A percentile compares a stretch with the other conserved stretches of the same genome.
Evolutionary conservation across 1,140 invertebrate genomes (phyloP).

Genomic region (Drosophila sulfurigaster): DNA sequence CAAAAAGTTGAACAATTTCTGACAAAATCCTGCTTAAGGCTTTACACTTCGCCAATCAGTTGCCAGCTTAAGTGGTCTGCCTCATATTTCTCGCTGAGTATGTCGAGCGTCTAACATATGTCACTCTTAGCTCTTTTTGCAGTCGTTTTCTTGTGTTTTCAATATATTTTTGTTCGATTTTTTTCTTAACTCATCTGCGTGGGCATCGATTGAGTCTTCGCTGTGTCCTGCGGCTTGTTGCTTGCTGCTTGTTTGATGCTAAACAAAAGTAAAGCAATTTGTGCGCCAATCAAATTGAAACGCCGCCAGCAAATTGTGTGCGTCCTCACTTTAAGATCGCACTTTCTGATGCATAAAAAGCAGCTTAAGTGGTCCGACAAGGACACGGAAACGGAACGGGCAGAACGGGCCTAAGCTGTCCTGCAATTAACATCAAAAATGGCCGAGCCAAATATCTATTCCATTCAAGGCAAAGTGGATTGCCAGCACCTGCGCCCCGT

Average conservation of each 20-base stretch:
- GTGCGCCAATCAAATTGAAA: slow-evolving; percentile 50
- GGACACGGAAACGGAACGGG: neutral
- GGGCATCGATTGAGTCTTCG: slow-evolving; percentile 16
- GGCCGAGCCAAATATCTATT: slow-evolving; percentile 19
- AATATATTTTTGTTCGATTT: slow-evolving; percentile 1
- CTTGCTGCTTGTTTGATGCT: slow-evolving; percentile 35
- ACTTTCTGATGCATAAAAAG: slow-evolving; percentile 33
- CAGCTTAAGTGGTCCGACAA: slow-evolving; percentile 16
- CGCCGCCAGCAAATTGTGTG: slow-evolving; percentile 40
- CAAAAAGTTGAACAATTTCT: too few species aligned
- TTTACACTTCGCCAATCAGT: too few species aligned
- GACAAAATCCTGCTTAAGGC: too few species aligned
- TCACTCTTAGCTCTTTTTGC: neutral
- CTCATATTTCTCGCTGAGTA: too few species aligned
- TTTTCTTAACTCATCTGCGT: slow-evolving; percentile 18
- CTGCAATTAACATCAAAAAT: slow-evolving; percentile 49
- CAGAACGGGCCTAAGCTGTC: slow-evolving; percentile 17
- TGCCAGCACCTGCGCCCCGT: neutral
- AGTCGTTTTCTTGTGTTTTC: neutral
- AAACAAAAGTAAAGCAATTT: slow-evolving; percentile 52
- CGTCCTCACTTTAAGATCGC: slow-evolving; percentile 18
- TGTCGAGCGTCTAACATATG: too few species aligned
- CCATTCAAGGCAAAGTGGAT: slow-evolving; percentile 14
- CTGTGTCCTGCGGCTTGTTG: neutral
- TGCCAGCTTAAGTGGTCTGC: too few species aligned